A percentile compares a stretch with the other conserved stretches of the same genome.
Conservation (phyloP, 2,797 vertebrate genomes). For the Dipus sagitta region DNA sequence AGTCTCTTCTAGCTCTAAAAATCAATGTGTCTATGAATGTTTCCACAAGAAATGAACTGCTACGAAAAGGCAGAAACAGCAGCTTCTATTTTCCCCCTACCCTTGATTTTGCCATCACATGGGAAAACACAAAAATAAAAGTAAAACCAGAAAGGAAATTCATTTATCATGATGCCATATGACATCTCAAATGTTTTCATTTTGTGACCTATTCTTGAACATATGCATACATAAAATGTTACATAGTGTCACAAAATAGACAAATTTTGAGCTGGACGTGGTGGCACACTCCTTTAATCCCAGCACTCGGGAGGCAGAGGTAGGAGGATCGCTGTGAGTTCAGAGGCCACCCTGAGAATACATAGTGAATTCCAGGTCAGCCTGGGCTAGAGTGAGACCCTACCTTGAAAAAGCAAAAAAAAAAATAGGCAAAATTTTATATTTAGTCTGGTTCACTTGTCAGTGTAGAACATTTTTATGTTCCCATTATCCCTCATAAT, state of each 20-base stretch:
- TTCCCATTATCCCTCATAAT: slow-evolving; percentile 34
- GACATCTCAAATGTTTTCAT: slow-evolving; percentile 32
- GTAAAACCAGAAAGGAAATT: slow-evolving; percentile 43
- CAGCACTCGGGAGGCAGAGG: too few species aligned
- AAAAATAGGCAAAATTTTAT: slow-evolving; percentile 55
- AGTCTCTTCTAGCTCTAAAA: slow-evolving; percentile 35
- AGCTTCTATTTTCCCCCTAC: not conserved
- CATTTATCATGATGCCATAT: not conserved
- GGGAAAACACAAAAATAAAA: slow-evolving; percentile 60
- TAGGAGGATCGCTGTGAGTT: too few species aligned
- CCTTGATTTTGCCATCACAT: slow-evolving; percentile 57
- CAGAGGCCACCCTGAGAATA: too few species aligned
- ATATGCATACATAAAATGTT: slow-evolving; percentile 46
- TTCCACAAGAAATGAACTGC: slow-evolving; percentile 45
- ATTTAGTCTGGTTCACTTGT: slow-evolving; percentile 31
- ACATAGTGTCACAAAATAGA: slow-evolving; percentile 39
- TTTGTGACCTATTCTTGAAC: slow-evolving; percentile 43
- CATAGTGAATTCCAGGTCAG: too few species aligned
- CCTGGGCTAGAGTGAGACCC: too few species aligned
- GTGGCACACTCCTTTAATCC: too few species aligned
- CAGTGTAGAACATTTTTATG: not conserved
- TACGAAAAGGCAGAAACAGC: slow-evolving; percentile 38
- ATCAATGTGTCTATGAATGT: slow-evolving; percentile 31
- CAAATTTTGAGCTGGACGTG: too few species aligned
- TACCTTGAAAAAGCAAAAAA: too few species aligned